These are phyloP conservation scores for Lepilemur ruficaudatus DNA, from an alignment of 2,797 vertebrate genomes.

Conservation along the genomic window DNA sequence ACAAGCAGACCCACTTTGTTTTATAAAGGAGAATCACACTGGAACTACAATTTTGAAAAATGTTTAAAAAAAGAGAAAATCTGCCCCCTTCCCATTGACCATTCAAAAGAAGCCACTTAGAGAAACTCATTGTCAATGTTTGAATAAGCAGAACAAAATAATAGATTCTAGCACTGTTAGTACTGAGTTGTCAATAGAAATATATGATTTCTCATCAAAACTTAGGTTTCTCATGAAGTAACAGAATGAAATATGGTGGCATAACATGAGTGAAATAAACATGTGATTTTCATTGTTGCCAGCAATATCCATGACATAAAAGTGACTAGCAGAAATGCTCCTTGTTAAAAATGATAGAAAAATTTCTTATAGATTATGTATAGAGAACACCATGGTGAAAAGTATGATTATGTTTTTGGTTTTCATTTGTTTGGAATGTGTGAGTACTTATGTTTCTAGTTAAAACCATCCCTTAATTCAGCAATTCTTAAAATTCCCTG, in stretches of 20 bases:
- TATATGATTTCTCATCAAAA: conserved; percentile 42
- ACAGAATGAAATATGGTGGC: conserved; percentile 40
- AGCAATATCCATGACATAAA: conserved; percentile 27
- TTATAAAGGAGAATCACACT: not conserved
- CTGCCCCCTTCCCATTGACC: not conserved
- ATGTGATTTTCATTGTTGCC: conserved; percentile 59
- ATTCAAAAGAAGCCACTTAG: not conserved
- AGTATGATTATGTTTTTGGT: conserved; percentile 51
- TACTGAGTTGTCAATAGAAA: not conserved
- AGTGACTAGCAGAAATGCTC: conserved; percentile 40
- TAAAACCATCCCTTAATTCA: conserved; percentile 68
- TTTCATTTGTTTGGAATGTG: conserved; percentile 67
- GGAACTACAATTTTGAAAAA: not conserved
- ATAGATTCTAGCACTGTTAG: not conserved
- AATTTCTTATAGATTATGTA: conserved; percentile 29
- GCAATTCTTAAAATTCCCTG: conserved; percentile 68
- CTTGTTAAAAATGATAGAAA: conserved; percentile 26
- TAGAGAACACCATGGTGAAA: conserved; percentile 48
- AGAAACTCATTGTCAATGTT: not conserved
- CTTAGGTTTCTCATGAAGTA: conserved; percentile 47
- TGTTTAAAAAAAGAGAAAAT: too few species aligned
- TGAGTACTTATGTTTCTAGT: conserved; percentile 70
- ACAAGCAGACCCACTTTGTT: not conserved
- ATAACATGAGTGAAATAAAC: conserved; percentile 31
- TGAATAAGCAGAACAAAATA: not conserved